Conservation (phyloP, 2,797 vertebrate species). For the Champsocephalus gunnari region DNA sequence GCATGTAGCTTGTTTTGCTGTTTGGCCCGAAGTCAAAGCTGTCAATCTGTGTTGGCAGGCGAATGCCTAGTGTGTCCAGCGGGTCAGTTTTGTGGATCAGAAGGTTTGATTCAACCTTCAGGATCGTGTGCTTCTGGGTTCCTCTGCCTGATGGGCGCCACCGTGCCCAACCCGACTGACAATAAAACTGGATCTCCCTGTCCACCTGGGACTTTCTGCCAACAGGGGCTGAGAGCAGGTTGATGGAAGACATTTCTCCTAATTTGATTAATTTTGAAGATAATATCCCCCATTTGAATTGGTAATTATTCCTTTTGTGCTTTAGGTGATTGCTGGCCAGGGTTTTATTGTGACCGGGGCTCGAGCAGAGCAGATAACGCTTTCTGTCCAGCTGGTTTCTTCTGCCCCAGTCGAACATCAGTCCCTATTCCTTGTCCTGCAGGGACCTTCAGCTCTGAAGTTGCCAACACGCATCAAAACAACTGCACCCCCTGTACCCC, state of each 20-base stretch:
- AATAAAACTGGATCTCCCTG: conserved; percentile 83
- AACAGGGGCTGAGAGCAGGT: conserved; percentile 81
- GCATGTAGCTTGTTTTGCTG: conserved; percentile 39
- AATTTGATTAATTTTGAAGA: background rate
- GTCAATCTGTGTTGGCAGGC: conserved; percentile 73
- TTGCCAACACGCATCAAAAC: conserved; percentile 77
- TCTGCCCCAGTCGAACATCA: conserved; percentile 85
- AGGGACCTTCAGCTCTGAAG: conserved; percentile 84
- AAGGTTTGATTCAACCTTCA: conserved; percentile 83
- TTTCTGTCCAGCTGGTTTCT: conserved; percentile 87
- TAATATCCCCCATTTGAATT: background rate
- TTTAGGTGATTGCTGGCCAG: conserved; percentile 85
- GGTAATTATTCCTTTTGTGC: background rate
- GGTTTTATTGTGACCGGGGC: conserved; percentile 87
- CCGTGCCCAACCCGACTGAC: conserved; percentile 83
- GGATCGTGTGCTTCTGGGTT: conserved; percentile 83
- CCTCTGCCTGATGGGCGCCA: conserved; percentile 82
- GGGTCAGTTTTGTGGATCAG: conserved; percentile 85
- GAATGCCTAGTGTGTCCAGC: conserved; percentile 84
- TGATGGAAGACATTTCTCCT: conserved; percentile 7
- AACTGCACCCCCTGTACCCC: conserved; percentile 88
- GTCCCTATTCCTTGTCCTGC: conserved; percentile 82
- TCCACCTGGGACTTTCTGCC: conserved; percentile 83
- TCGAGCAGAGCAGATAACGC: conserved; percentile 83
- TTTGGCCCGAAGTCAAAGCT: conserved; percentile 37